Evolutionary conservation across 2,888 invertebrate species (phyloP), one percentile per base, ranked within the genome.

Genomic region (Gandaritis pyraliata): DNA sequence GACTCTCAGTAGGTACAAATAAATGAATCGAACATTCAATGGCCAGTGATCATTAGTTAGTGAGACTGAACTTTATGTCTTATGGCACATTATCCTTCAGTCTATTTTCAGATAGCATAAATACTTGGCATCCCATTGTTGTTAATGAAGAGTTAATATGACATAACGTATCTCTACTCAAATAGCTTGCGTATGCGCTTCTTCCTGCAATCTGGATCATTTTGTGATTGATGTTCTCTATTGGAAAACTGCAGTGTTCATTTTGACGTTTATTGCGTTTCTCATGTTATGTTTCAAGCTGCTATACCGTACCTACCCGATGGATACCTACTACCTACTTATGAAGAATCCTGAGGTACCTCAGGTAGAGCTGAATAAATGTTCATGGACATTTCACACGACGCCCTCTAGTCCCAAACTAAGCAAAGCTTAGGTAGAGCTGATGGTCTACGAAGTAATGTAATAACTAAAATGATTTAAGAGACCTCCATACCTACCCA

Each of bases 41-140:
- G 45, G 18, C 33, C 56, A 39, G 43, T 53, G 52, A 57, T 51
- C 60, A 62, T 66, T 63, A 60, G 55, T 12, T 39, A 13, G 10
- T 29, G 49, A 12, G 30, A 58, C 12, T 45, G 53, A 53, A 72
- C 33, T 64, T 4, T 66, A 55, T 55, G 50, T 33, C 70, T 66
- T 72, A 70, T 49, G 49, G 5, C 47, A 43, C 11, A 11, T 33
- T 16, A 13, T 11, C 33, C 38, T 67, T 60, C 39, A 65, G 69
- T 69, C 54, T 65, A 69, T 50, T 70, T 69, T 73, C 58, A 62
- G 23, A 33, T 13, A 54, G 50, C 68, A 56, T 15, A 46, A 54
- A 64, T 51, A 52, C 66, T 72, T 73, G 73, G 72, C 73, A 71
- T 70, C 66, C 59, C 58, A 59, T 70, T 66, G 60, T 64, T 65